Evolutionary conservation across 2,797 vertebrate genomes (phyloP).

Genomic region (Ciconia nigra): DNA sequence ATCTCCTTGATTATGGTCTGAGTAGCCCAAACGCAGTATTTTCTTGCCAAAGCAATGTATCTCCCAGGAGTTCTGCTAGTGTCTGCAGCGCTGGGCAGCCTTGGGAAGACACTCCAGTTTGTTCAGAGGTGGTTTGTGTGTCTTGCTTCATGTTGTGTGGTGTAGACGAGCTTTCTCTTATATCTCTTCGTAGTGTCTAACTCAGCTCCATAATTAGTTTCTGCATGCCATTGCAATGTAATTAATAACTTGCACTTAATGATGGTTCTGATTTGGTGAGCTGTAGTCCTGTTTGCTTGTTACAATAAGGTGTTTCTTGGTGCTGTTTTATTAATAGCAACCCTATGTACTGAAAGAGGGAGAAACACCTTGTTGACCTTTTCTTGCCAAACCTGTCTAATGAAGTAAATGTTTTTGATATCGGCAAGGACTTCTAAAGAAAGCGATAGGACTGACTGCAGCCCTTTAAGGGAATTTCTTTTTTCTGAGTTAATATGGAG

Average conservation of each 20-base stretch:
- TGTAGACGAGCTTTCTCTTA: not conserved
- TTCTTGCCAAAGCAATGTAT: not conserved
- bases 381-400: not conserved
- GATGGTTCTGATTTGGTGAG: not conserved
- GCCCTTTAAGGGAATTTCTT: not conserved
- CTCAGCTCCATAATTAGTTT: not conserved
- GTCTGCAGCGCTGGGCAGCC: not conserved
- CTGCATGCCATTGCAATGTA: not conserved
- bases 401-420: not conserved
- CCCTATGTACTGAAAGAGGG: not conserved
- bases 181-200: not conserved
- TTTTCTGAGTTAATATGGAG: not conserved
- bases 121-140: not conserved
- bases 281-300: not conserved
- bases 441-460: not conserved
- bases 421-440: not conserved
- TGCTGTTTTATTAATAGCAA: not conserved
- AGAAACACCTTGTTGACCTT: not conserved
- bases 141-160: not conserved
- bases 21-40: not conserved
- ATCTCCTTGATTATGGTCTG: not conserved
- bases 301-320: not conserved
- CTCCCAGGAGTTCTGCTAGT: not conserved
- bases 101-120: not conserved
- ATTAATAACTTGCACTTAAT: not conserved